These are phyloP conservation scores for Sebastes matsubarae DNA, from an alignment of 2,797 vertebrate species.

Conservation along the genomic window DNA sequence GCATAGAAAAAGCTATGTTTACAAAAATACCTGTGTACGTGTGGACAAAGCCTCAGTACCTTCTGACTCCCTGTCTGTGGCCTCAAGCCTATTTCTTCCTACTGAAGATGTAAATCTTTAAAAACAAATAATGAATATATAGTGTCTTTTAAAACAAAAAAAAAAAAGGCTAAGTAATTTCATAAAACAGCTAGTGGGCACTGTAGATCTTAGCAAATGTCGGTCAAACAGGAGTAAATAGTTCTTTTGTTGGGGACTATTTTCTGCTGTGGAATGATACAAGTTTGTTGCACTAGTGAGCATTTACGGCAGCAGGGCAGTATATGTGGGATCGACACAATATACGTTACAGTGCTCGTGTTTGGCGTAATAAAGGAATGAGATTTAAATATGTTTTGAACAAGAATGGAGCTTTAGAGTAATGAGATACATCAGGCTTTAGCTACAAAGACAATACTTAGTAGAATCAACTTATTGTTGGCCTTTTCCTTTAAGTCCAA, in stretches of 20 bases:
- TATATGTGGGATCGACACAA: not conserved
- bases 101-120: not conserved
- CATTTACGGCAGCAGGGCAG: not conserved
- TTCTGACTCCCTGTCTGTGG: not conserved
- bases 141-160: not conserved
- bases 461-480: not conserved
- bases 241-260: not conserved
- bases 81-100: not conserved
- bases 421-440: not conserved
- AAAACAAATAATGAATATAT: not conserved
- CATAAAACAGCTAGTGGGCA: not conserved
- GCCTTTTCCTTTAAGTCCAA: not conserved
- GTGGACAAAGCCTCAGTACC: too few species aligned
- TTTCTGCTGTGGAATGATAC: not conserved
- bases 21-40: too few species aligned
- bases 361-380: not conserved
- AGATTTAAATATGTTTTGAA: not conserved
- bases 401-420: not conserved
- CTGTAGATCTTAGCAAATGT: not conserved
- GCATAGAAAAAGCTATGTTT: too few species aligned
- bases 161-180: not conserved
- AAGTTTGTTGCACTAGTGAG: not conserved
- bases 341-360: not conserved
- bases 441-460: not conserved
- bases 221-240: not conserved